Conservation (phyloP, 2,797 vertebrate species). For the Scolopax bukidnonensis region DNA sequence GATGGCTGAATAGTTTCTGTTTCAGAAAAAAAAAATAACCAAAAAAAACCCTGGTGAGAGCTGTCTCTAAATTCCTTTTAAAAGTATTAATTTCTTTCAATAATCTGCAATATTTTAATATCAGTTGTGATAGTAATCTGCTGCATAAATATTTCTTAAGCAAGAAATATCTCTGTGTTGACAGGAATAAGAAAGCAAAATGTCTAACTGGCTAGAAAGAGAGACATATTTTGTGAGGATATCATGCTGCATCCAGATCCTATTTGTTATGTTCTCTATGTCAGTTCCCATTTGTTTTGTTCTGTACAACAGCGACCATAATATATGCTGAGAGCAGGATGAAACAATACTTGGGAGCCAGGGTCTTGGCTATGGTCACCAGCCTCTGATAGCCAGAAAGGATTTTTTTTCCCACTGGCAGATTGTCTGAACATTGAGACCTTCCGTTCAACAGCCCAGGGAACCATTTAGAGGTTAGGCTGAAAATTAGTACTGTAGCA, state of each 20-base stretch:
- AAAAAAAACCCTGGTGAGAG: background rate
- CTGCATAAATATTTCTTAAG: background rate
- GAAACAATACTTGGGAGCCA: background rate
- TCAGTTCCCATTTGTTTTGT: background rate
- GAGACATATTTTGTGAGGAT: background rate
- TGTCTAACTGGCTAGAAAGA: background rate
- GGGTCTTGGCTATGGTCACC: background rate
- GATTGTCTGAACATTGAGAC: background rate
- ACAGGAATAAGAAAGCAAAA: background rate
- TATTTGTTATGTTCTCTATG: background rate
- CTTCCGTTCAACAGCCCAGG: background rate
- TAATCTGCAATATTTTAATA: background rate
- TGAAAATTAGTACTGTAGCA: constrained; percentile 17
- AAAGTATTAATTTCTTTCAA: background rate
- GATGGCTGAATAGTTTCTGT: background rate
- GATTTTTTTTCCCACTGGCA: background rate
- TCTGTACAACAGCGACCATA: background rate
- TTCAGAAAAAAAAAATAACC: background rate
- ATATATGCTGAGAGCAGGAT: background rate
- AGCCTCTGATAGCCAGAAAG: background rate
- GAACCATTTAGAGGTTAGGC: background rate
- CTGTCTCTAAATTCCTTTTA: background rate
- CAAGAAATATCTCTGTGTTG: background rate
- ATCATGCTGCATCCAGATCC: background rate
- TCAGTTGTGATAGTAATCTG: background rate